Percentiles rank a stretch among this genome's conserved stretches.
These are phyloP conservation scores for Drosophila subquinaria DNA, from an alignment of 2,888 invertebrate species.

Conservation along the genomic window DNA sequence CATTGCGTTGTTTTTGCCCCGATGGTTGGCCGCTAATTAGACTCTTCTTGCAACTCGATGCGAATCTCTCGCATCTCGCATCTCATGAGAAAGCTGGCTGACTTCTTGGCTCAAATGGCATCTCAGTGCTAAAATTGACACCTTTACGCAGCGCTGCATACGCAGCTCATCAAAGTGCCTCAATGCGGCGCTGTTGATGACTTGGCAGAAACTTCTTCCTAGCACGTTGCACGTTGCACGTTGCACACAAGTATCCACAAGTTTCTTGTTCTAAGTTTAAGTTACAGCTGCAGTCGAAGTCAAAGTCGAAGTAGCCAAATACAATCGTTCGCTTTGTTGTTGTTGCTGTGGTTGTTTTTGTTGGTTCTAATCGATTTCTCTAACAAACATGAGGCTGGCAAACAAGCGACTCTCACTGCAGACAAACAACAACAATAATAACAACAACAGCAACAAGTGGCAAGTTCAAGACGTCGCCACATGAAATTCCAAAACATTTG, in stretches of 20 bases:
- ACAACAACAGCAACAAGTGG: conserved; percentile 49
- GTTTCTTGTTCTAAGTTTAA: conserved; percentile 29
- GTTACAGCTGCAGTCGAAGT: conserved; percentile 14
- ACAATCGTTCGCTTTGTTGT: conserved; percentile 66
- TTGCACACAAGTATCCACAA: conserved; percentile 26
- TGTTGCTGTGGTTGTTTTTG: conserved; percentile 53
- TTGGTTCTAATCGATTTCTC: conserved; percentile 81
- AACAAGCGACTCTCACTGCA: conserved; percentile 74
- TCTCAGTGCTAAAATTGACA: conserved; percentile 81
- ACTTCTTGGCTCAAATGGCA: conserved; percentile 66
- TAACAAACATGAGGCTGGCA: conserved; percentile 74
- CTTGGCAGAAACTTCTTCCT: conserved; percentile 54
- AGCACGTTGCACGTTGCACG: conserved; percentile 34
- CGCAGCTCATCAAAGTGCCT: conserved; percentile 75
- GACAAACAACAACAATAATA: conserved; percentile 42
- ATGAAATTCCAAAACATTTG: conserved; percentile 74
- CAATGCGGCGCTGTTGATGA: conserved; percentile 52
- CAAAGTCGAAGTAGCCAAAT: conserved; percentile 30
- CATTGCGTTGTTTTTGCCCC: conserved; percentile 28
- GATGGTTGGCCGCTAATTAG: conserved; percentile 48
- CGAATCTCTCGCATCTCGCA: conserved; percentile 42
- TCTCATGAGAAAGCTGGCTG: conserved; percentile 47
- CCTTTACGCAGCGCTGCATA: conserved; percentile 74
- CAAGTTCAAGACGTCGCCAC: conserved; percentile 68
- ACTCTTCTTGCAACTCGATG: conserved; percentile 39